Evolutionary conservation across 2,113 vertebrate species (phyloP).

Genomic region (Hyaena hyaena): DNA sequence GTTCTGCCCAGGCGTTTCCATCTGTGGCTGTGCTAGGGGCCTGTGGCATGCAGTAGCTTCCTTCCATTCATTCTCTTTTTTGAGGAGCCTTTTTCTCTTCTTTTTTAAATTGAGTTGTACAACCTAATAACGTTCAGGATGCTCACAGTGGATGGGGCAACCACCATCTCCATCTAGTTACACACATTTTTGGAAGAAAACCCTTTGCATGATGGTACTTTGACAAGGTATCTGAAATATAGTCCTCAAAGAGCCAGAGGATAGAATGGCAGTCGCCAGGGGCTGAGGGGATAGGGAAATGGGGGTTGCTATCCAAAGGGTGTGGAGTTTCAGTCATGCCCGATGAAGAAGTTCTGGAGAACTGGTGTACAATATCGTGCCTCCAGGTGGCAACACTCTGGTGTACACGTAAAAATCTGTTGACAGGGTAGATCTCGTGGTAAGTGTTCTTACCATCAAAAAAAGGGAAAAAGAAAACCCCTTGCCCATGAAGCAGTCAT

Average conservation of each 20-base stretch:
- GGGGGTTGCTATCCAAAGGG: not conserved
- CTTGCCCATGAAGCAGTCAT: not conserved
- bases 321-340: not conserved
- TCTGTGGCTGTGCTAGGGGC: fast-evolving
- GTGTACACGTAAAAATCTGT: not conserved
- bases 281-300: not conserved
- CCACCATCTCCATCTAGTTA: not conserved
- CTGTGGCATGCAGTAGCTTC: not conserved
- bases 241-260: not conserved
- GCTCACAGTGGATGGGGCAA: not conserved
- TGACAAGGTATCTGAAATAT: not conserved
- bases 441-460: not conserved
- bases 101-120: not conserved
- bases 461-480: not conserved
- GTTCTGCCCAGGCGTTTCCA: not conserved
- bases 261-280: not conserved
- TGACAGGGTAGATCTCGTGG: not conserved
- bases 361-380: not conserved
- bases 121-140: not conserved
- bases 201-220: not conserved
- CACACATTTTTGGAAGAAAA: not conserved
- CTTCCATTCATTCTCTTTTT: not conserved
- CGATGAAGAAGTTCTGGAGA: not conserved
- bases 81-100: not conserved
- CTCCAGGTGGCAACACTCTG: not conserved